Evolutionary conservation across 2,888 invertebrate genomes (phyloP).

Genomic region (Aleiodes leptofemur): DNA sequence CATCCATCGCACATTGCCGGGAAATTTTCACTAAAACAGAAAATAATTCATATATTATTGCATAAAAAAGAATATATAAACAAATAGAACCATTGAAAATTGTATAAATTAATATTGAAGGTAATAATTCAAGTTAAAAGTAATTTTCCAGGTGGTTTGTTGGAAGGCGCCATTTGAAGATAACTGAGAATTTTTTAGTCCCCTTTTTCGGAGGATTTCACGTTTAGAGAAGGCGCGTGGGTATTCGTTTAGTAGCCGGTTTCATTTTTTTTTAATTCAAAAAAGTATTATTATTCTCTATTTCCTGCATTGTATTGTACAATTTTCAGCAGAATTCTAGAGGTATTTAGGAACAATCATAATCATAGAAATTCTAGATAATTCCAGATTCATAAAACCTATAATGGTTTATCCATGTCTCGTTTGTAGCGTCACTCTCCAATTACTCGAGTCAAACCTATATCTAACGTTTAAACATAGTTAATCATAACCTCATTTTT

Average conservation of each 20-base stretch:
- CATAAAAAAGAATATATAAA: slow-evolving; percentile 9
- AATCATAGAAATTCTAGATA: not conserved
- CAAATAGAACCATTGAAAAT: not conserved
- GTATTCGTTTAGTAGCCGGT: not conserved
- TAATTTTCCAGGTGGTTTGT: slow-evolving; percentile 15
- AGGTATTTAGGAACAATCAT: not conserved
- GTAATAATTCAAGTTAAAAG: not conserved
- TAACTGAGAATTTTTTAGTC: slow-evolving; percentile 14
- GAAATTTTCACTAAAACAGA: slow-evolving; percentile 70
- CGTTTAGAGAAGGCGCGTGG: slow-evolving; percentile 18
- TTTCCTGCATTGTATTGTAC: not conserved
- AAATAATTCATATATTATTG: slow-evolving; percentile 49
- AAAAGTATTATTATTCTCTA: not conserved
- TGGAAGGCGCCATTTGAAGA: slow-evolving; percentile 14
- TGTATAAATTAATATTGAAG: not conserved
- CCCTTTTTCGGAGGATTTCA: not conserved
- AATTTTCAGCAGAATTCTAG: not conserved
- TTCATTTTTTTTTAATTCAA: not conserved
- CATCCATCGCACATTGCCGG: slow-evolving; percentile 81
- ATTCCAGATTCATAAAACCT: not conserved
- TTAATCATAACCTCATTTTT: slow-evolving; percentile 15
- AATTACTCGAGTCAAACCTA: not conserved
- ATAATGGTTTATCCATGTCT: not conserved
- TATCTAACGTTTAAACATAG: not conserved
- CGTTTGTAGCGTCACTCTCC: slow-evolving; percentile 3